These are phyloP conservation scores for Masnerella sp. DNA, from an alignment of 2,888 invertebrate species.

Conservation along the genomic window DNA sequence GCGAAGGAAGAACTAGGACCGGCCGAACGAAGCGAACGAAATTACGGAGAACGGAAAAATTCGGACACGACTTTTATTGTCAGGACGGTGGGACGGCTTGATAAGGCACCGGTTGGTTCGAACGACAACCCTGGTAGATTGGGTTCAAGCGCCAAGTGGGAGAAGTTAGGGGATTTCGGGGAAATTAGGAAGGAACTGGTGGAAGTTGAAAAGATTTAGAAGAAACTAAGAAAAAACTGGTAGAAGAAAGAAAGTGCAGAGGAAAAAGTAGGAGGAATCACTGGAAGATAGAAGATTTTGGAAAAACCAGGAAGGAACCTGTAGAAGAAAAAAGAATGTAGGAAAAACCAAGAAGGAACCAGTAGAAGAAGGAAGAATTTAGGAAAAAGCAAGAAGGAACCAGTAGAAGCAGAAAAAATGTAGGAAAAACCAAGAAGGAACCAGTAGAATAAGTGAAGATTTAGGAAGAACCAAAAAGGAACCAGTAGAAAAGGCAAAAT, in stretches of 20 bases:
- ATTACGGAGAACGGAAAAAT: conserved; percentile 8
- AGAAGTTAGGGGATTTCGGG: neutral
- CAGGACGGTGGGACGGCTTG: conserved; percentile 44
- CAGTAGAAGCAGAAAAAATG: too few species aligned
- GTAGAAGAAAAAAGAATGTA: too few species aligned
- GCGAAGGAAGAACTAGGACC: conserved; percentile 31
- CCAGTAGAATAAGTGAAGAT: too few species aligned
- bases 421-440: too few species aligned
- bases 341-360: too few species aligned
- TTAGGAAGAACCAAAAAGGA: too few species aligned
- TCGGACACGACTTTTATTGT: conserved; percentile 51
- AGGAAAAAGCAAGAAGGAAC: conserved; percentile 9
- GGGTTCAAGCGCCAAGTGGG: conserved; percentile 36
- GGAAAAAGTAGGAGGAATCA: neutral
- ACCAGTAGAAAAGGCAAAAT: too few species aligned
- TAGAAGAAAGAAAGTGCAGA: too few species aligned
- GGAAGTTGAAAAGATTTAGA: neutral
- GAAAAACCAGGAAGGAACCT: too few species aligned
- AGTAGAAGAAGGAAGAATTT: neutral
- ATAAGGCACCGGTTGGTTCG: conserved; percentile 53
- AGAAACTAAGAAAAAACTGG: neutral
- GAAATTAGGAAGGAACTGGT: neutral
- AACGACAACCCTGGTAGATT: conserved; percentile 49
- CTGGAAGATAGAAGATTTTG: neutral
- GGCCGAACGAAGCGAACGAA: conserved; percentile 30